Evolutionary conservation across 2,797 vertebrate genomes (phyloP).

Genomic region (Carapus acus): DNA sequence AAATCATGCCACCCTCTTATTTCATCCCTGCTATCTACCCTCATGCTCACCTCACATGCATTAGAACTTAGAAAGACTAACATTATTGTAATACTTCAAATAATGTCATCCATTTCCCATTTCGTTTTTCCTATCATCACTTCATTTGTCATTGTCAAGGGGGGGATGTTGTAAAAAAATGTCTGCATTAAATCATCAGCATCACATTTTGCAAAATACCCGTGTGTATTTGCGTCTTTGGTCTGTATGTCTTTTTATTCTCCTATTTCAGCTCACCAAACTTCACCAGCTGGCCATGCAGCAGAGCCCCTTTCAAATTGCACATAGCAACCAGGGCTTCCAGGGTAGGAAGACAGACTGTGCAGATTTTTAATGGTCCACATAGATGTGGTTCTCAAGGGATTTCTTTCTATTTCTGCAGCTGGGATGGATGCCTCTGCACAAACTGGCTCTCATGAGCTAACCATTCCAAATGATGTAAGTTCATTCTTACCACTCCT

Average conservation of each 20-base stretch:
- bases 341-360: slow-evolving; percentile 60
- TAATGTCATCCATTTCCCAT: slow-evolving; percentile 42
- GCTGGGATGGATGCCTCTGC: slow-evolving; percentile 93
- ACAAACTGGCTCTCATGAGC: slow-evolving; percentile 94
- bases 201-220: slow-evolving; percentile 6
- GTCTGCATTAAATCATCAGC: slow-evolving; percentile 11
- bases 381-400: slow-evolving; percentile 18
- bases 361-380: slow-evolving; percentile 27
- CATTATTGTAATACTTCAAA: neutral
- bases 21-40: slow-evolving; percentile 49
- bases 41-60: slow-evolving; percentile 38
- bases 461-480: slow-evolving; percentile 98
- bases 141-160: slow-evolving; percentile 32
- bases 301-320: slow-evolving; percentile 90
- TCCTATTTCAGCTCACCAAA: slow-evolving; percentile 83
- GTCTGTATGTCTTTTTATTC: slow-evolving; percentile 8
- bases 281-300: slow-evolving; percentile 98
- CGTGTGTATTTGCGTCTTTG: slow-evolving; percentile 24
- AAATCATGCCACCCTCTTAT: slow-evolving; percentile 60
- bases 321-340: slow-evolving; percentile 91
- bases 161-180: slow-evolving; percentile 32
- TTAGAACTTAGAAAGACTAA: slow-evolving; percentile 13
- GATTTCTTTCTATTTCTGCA: slow-evolving; percentile 54
- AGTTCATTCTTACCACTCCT: slow-evolving; percentile 49
- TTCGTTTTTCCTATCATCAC: slow-evolving; percentile 60